Evolutionary conservation across 2,113 vertebrate species (phyloP), one percentile per base, ranked within the genome.

Genomic region (Apistogramma diplotaenia): DNA sequence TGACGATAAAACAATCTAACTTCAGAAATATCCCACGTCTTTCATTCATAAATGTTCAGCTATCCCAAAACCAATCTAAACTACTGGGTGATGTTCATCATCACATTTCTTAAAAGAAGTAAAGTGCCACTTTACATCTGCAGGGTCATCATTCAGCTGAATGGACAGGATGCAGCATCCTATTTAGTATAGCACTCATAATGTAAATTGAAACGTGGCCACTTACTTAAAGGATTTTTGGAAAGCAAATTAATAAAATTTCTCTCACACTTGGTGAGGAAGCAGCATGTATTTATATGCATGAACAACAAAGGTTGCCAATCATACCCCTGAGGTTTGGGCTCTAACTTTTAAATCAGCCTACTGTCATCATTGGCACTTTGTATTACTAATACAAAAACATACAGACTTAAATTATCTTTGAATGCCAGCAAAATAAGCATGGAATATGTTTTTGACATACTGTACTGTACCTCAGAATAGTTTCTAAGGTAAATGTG

Each of bases 291-390:
- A 56, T 46, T 75, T 87, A 78, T 59, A 49, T 75, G 53, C 56
- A 37, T 31, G 0, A 25, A 78, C 58, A 81, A 6, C 54, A 58
- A 81, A 82, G 8, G 21, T 62, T 78, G 70, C 74, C 61, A 81
- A 55, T 82, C 16, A 51, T 35, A 59, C 23, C 31, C 27, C 62
- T 13, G 7, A 74, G 55, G 62, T 46, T 40, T 13, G 6, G 12
- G 16, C 54, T 82, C 40, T 54, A 35, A 76, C 79, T 76, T 84
- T 80, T 25, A 60, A 76, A 83, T 70, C 65, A 29, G 16, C 65
- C 12, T n/a, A 60, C 12, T 60, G 65, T 46, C 53, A 72, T 82
- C 49, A 67, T 59, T 46, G 57, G 11, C 46, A 43, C 37, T 29
- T 51, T 19, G 19, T 16, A 35, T 43, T 31, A 25, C 55, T 77